These are phyloP conservation scores for Neoascia interrupta DNA, from an alignment of 2,888 invertebrate genomes.

Conservation along the genomic window DNA sequence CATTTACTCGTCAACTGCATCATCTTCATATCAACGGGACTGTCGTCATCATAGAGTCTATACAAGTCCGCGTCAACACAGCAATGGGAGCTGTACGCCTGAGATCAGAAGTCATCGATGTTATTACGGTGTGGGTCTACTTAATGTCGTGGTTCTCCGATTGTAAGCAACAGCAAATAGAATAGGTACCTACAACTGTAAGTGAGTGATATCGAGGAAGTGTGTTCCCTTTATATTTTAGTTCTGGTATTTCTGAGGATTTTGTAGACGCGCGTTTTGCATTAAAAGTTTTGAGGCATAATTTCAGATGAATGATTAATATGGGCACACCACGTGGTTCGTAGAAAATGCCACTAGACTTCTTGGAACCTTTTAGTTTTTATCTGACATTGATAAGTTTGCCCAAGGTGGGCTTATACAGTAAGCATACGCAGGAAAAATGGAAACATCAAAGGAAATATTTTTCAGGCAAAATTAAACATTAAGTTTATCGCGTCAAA, in stretches of 20 bases:
- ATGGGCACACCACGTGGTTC: slow-evolving; percentile 24
- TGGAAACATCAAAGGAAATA: too few species aligned
- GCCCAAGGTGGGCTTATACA: slow-evolving; percentile 38
- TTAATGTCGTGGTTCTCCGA: slow-evolving; percentile 42
- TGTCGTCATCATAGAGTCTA: slow-evolving; percentile 45
- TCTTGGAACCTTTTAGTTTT: slow-evolving; percentile 33
- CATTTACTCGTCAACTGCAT: slow-evolving; percentile 58
- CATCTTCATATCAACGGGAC: slow-evolving; percentile 44
- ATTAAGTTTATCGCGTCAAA: too few species aligned
- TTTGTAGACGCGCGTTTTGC: slow-evolving; percentile 17
- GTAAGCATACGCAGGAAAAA: too few species aligned
- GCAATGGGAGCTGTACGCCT: slow-evolving; percentile 14
- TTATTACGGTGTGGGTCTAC: slow-evolving; percentile 50
- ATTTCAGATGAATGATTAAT: background rate
- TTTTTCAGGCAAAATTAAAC: too few species aligned
- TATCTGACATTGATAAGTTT: slow-evolving; percentile 2
- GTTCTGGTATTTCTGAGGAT: slow-evolving; percentile 27
- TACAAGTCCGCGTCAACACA: slow-evolving; percentile 26
- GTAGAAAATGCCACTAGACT: slow-evolving; percentile 14
- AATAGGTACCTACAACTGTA: background rate
- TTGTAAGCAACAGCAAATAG: slow-evolving; percentile 29
- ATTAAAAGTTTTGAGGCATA: slow-evolving; percentile 20
- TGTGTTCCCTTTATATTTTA: too few species aligned
- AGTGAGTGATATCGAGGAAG: slow-evolving; percentile 43
- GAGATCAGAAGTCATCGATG: slow-evolving; percentile 58